phyloP scores from a whole-genome alignment of 2,888 invertebrate genomes.

The Hymenopus coronatus region DNA sequence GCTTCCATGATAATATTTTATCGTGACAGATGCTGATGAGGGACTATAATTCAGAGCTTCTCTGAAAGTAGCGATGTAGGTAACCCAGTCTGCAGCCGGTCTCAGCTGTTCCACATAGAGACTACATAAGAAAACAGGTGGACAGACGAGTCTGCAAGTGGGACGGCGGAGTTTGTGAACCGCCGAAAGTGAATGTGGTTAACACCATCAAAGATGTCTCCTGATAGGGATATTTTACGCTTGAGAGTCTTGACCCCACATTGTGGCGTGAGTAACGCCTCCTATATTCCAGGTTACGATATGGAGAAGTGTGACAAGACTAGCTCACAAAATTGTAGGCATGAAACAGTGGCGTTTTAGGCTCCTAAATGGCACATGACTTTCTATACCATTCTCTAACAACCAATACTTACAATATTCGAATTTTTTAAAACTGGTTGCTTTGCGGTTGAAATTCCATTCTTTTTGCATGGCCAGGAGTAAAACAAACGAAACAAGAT shows the following conservation, averaged over 20 bases:
- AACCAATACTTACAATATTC: too few species aligned
- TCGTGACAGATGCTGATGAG: not conserved
- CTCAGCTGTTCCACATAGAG: not conserved
- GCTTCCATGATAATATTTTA: not conserved
- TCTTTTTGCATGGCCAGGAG: too few species aligned
- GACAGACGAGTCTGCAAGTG: not conserved
- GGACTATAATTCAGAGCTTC: not conserved
- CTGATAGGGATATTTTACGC: not conserved
- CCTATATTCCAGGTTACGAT: too few species aligned
- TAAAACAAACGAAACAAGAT: too few species aligned
- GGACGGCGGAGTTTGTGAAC: not conserved
- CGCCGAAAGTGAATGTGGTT: not conserved
- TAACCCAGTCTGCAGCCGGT: slow-evolving; percentile 3
- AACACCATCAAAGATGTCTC: not conserved
- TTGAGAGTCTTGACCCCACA: not conserved
- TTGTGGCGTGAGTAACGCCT: too few species aligned
- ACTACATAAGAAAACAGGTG: not conserved
- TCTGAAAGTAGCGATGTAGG: not conserved
- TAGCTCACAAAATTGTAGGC: too few species aligned
- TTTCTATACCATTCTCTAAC: too few species aligned
- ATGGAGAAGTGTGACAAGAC: too few species aligned
- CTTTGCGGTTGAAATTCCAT: too few species aligned
- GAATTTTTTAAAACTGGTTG: too few species aligned
- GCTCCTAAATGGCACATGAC: too few species aligned
- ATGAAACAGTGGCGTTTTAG: too few species aligned